A percentile compares a stretch with the other conserved stretches of the same genome.
phyloP scores from a whole-genome alignment of 1,140 invertebrate genomes.

The Papilio aristodemus region DNA sequence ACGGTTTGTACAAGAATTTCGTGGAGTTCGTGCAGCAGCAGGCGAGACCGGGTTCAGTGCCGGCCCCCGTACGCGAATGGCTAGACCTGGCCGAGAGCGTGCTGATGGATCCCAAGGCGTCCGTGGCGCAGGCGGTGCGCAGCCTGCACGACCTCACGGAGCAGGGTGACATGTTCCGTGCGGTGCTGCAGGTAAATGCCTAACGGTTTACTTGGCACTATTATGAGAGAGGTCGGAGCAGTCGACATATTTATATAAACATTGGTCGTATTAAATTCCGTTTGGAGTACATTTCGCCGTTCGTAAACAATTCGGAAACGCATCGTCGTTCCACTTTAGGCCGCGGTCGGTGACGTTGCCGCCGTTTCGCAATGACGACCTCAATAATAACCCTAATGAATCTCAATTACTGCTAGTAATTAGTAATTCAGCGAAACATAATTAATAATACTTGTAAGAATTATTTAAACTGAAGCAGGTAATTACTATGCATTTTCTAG shows the following conservation, averaged over 20 bases:
- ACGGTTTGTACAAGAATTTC: slow-evolving; percentile 83
- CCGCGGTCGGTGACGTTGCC: slow-evolving; percentile 26
- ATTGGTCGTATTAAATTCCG: slow-evolving; percentile 26
- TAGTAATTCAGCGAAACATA: slow-evolving; percentile 18
- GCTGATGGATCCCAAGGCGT: slow-evolving; percentile 80
- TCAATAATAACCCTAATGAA: slow-evolving; percentile 29
- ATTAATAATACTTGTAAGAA: slow-evolving; percentile 12
- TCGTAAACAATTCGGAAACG: slow-evolving; percentile 29
- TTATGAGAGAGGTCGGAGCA: neutral
- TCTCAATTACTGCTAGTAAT: slow-evolving; percentile 14
- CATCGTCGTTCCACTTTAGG: slow-evolving; percentile 19
- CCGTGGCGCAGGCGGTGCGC: slow-evolving; percentile 75
- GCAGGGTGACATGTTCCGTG: slow-evolving; percentile 83
- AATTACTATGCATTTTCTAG: neutral
- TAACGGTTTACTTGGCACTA: neutral
- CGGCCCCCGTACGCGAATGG: slow-evolving; percentile 80
- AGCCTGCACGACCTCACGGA: slow-evolving; percentile 80
- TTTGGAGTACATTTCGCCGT: neutral
- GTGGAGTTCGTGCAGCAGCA: slow-evolving; percentile 80
- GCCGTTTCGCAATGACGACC: slow-evolving; percentile 30
- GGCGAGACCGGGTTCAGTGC: slow-evolving; percentile 69
- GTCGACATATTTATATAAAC: slow-evolving; percentile 34
- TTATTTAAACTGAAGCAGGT: neutral
- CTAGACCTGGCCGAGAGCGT: slow-evolving; percentile 83
- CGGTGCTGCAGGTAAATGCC: slow-evolving; percentile 82